Evolutionary conservation across 2,113 vertebrate species (phyloP).

Genomic region (Bos indicus): DNA sequence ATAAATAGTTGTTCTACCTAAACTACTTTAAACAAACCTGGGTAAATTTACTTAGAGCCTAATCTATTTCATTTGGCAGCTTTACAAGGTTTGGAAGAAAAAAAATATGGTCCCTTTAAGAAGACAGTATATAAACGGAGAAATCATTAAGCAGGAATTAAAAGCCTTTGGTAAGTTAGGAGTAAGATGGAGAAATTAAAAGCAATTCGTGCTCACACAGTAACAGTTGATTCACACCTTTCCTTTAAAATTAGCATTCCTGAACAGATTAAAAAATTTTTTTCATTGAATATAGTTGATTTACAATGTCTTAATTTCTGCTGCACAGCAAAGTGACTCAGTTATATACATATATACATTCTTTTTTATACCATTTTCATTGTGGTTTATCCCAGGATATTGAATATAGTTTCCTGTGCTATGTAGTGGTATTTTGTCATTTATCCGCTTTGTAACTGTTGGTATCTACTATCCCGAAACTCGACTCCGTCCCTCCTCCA

Average conservation of each 20-base stretch:
- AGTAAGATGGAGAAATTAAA: slow-evolving; percentile 20
- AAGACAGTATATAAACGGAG: background rate
- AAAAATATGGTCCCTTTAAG: background rate
- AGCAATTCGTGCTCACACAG: background rate
- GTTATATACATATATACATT: background rate
- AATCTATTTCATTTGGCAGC: background rate
- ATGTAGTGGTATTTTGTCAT: background rate
- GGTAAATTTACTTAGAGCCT: background rate
- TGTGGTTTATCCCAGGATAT: background rate
- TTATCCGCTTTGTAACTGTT: background rate
- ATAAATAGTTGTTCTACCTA: background rate
- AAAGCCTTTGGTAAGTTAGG: background rate
- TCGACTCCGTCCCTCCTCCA: background rate
- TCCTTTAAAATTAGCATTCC: slow-evolving; percentile 39
- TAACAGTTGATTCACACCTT: background rate
- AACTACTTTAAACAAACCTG: background rate
- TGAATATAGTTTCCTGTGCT: background rate
- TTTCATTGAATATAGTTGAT: background rate
- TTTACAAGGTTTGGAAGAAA: background rate
- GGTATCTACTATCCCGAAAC: background rate
- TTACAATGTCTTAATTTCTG: background rate
- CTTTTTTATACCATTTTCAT: background rate
- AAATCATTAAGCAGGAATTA: slow-evolving; percentile 16
- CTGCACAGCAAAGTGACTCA: background rate
- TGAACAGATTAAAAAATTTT: background rate